Percentiles rank a stretch among this genome's conserved stretches.
Conservation (phyloP, 2,113 vertebrate genomes). For the Rousettus leschenaultii region DNA sequence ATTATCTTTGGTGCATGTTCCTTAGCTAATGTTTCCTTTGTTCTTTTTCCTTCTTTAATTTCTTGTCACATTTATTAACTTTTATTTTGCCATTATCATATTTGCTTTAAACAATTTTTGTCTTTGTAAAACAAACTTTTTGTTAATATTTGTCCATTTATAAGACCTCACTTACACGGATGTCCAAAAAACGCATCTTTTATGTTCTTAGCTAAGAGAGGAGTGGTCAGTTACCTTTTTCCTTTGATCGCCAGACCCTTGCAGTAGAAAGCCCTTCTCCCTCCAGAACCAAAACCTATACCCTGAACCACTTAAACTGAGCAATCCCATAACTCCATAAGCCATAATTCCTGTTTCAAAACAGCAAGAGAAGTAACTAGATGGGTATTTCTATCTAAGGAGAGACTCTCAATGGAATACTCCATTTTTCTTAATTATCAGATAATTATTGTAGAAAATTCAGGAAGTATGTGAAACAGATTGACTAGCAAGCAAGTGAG, state of each 20-base stretch:
- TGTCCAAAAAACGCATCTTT: background rate
- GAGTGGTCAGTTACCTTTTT: background rate
- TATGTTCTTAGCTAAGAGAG: background rate
- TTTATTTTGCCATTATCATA: background rate
- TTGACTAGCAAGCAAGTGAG: background rate
- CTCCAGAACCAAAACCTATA: background rate
- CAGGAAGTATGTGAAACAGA: background rate
- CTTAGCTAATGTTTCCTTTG: background rate
- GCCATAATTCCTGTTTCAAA: background rate
- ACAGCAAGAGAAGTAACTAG: background rate
- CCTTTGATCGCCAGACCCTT: background rate
- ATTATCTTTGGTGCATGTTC: background rate
- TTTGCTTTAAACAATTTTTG: conserved; percentile 5
- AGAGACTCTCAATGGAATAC: background rate
- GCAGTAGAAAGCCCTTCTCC: background rate
- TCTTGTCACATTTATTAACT: background rate
- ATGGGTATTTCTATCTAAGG: background rate
- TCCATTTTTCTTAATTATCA: background rate
- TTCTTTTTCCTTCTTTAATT: background rate
- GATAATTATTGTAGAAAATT: background rate
- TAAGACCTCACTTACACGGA: background rate
- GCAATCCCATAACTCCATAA: background rate
- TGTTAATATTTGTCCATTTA: background rate
- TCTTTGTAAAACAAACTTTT: background rate
- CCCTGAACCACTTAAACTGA: background rate